phyloP scores from a whole-genome alignment of 2,888 invertebrate genomes.

The Erpobdella octoculata region DNA sequence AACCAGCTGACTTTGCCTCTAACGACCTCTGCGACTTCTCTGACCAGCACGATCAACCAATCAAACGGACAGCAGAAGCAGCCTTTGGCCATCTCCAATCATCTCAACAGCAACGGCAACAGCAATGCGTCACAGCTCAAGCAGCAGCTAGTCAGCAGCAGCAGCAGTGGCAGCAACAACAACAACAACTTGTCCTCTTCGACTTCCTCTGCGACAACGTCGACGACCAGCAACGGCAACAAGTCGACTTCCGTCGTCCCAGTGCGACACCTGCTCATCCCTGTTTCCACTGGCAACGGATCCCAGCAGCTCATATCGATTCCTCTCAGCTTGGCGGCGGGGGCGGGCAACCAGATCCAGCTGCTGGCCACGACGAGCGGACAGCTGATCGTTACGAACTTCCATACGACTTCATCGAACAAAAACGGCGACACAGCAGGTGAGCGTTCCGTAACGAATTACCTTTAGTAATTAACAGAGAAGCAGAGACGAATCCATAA shows the following conservation, averaged over 20 bases:
- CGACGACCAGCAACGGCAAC: neutral
- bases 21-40: conserved; percentile 3
- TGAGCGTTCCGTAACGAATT: no score
- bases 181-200: neutral
- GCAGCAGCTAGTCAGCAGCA: neutral
- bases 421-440: conserved; percentile 7
- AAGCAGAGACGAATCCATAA: no score
- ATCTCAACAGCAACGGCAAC: conserved; percentile 20
- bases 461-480: no score
- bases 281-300: conserved; percentile 87
- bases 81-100: conserved; percentile 1
- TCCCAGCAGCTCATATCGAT: conserved; percentile 91
- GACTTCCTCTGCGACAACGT: neutral
- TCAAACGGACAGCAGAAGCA: conserved; percentile 15
- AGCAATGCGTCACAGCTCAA: neutral
- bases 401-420: conserved; percentile 45
- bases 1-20: conserved; percentile 23
- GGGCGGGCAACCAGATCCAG: conserved; percentile 51
- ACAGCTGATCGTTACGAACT: conserved; percentile 74
- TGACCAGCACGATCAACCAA: neutral
- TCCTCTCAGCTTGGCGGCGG: conserved; percentile 62
- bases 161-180: conserved; percentile 3
- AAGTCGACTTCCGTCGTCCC: conserved; percentile 38
- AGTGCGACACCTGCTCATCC: conserved; percentile 74
- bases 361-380: conserved; percentile 73